Percentiles rank a stretch among this genome's conserved stretches.
Conservation (phyloP, 2,797 vertebrate species). For the Amphiprion clarkii region DNA sequence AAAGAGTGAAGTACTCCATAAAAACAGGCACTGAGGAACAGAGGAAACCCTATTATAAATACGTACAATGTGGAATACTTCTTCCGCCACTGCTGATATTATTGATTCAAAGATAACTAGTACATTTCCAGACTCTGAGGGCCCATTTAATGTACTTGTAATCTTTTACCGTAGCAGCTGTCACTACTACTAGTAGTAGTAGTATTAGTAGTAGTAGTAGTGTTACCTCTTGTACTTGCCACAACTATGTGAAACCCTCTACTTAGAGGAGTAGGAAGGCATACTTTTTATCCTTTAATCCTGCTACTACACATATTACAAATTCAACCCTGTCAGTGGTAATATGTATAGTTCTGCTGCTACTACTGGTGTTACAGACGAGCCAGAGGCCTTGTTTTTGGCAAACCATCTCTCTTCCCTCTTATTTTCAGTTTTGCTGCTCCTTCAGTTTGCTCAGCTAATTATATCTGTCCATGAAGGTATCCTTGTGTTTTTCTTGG, state of each 20-base stretch:
- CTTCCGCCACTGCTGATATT: not conserved
- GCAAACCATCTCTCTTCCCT: not conserved
- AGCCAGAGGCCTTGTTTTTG: conserved; percentile 3
- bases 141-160: not conserved
- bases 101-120: not conserved
- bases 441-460: conserved; percentile 18
- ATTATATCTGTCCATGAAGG: conserved; percentile 52
- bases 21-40: too few relatives aligned
- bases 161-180: not conserved
- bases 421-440: not conserved
- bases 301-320: not conserved
- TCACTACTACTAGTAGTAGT: not conserved
- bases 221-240: not conserved
- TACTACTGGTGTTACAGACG: not conserved
- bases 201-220: not conserved
- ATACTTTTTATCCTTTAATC: not conserved
- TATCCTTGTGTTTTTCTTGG: conserved; percentile 50
- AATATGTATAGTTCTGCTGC: not conserved
- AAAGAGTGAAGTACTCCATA: too few relatives aligned
- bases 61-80: too few relatives aligned
- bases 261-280: not conserved
- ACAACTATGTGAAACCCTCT: not conserved
- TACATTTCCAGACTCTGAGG: not conserved
- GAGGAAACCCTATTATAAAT: too few relatives aligned
- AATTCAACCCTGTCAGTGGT: not conserved